Evolutionary conservation across 2,113 vertebrate species (phyloP).

Genomic region (Aldabrachelys gigantea): DNA sequence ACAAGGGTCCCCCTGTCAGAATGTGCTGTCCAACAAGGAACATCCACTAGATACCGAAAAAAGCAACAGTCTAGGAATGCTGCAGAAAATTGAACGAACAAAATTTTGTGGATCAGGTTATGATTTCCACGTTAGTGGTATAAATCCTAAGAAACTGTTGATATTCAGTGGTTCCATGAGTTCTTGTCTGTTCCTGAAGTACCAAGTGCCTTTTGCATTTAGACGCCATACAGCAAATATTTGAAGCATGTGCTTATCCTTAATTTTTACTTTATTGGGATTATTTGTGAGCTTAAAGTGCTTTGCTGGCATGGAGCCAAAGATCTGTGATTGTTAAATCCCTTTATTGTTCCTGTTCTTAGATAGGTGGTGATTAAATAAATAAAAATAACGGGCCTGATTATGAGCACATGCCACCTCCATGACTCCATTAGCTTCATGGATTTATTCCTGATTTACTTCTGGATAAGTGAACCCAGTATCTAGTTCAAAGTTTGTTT

Average conservation of each 20-base stretch:
- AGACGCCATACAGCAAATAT: background rate
- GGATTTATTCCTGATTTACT: background rate
- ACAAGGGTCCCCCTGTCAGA: slow-evolving; percentile 19
- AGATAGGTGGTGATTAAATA: background rate
- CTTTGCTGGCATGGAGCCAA: background rate
- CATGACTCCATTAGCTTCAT: background rate
- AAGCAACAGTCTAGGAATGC: slow-evolving; percentile 44
- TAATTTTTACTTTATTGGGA: background rate
- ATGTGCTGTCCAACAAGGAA: background rate
- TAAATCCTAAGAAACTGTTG: background rate
- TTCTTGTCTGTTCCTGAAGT: background rate
- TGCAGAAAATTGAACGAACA: slow-evolving; percentile 42
- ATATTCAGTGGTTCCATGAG: background rate
- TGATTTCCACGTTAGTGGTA: background rate
- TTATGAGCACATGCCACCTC: background rate
- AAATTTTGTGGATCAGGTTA: slow-evolving; percentile 9
- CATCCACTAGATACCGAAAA: background rate
- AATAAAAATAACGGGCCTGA: background rate
- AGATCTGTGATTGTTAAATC: background rate
- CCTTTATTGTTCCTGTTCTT: background rate
- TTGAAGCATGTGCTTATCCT: background rate
- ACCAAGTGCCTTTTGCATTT: background rate
- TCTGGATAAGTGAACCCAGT: background rate
- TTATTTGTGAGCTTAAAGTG: background rate
- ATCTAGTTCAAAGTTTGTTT: background rate